Evolutionary conservation across 1,140 invertebrate species (phyloP).

Genomic region (Microplitis demolitor): DNA sequence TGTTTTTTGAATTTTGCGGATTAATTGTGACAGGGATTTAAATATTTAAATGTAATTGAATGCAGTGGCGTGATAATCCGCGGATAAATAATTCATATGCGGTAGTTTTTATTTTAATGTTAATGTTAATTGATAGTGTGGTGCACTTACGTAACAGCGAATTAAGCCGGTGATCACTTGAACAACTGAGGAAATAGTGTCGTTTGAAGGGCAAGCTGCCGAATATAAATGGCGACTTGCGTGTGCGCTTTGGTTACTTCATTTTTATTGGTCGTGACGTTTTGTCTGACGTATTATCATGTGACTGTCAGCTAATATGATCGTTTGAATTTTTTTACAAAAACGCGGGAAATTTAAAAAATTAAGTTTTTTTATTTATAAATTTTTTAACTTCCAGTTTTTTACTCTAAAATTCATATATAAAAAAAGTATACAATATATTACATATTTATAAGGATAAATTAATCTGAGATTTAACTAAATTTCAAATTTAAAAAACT

Average conservation of each 20-base stretch:
- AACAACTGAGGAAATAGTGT: constrained; percentile 53
- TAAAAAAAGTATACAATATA: too few relatives aligned
- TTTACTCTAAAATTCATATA: too few relatives aligned
- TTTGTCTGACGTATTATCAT: constrained; percentile 19
- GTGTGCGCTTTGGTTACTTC: constrained; percentile 38
- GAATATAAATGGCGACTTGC: constrained; percentile 50
- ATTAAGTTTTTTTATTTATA: not conserved
- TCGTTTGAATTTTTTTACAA: not conserved
- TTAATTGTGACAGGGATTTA: not conserved
- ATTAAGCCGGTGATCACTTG: constrained; percentile 32
- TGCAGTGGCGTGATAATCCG: not conserved
- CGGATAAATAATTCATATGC: not conserved
- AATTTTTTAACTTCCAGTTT: not conserved
- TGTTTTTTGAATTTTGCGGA: not conserved
- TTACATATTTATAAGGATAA: too few relatives aligned
- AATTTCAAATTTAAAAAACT: too few relatives aligned
- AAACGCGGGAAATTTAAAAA: too few relatives aligned
- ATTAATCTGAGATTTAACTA: too few relatives aligned
- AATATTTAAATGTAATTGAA: not conserved
- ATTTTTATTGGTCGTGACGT: constrained; percentile 22
- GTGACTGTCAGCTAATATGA: constrained; percentile 5
- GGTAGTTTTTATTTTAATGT: too few relatives aligned
- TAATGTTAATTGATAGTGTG: not conserved
- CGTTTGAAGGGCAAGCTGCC: constrained; percentile 57
- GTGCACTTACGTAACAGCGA: constrained; percentile 42